These are phyloP conservation scores for Scelioninae gen. 1 DNA, from an alignment of 2,888 invertebrate genomes.

Conservation along the genomic window DNA sequence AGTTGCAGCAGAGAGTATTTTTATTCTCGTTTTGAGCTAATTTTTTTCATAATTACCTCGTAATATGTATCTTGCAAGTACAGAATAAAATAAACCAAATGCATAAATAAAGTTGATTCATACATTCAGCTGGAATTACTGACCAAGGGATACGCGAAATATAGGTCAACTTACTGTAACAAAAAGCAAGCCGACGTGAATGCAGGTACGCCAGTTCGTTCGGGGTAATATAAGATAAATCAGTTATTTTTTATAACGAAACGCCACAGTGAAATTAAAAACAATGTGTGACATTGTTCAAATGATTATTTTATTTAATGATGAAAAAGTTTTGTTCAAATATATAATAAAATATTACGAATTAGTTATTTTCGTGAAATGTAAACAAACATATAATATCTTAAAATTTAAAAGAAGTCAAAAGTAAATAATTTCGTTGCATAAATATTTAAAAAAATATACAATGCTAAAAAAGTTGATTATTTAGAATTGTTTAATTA, in stretches of 20 bases:
- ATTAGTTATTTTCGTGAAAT: too few relatives aligned
- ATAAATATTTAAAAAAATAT: too few relatives aligned
- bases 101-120: constrained; percentile 68
- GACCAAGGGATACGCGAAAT: constrained; percentile 61
- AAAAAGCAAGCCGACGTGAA: constrained; percentile 59
- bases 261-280: constrained; percentile 20
- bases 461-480: too few relatives aligned
- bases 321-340: too few relatives aligned
- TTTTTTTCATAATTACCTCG: constrained; percentile 62
- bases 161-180: constrained; percentile 64
- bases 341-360: too few relatives aligned
- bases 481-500: too few relatives aligned
- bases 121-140: constrained; percentile 64
- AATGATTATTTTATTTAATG: too few relatives aligned
- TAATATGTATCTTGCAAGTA: constrained; percentile 54
- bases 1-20: constrained; percentile 12
- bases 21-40: constrained; percentile 27
- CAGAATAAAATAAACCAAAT: constrained; percentile 65
- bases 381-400: too few relatives aligned
- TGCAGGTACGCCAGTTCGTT: constrained; percentile 52
- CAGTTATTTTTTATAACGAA: constrained; percentile 38
- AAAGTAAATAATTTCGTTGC: too few relatives aligned
- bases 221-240: constrained; percentile 50
- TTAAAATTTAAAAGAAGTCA: too few relatives aligned
- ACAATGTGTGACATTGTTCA: constrained; percentile 15